Evolutionary conservation across 2,888 invertebrate species (phyloP), one percentile per base, ranked within the genome.

Genomic region (Microplitis deprimator): DNA sequence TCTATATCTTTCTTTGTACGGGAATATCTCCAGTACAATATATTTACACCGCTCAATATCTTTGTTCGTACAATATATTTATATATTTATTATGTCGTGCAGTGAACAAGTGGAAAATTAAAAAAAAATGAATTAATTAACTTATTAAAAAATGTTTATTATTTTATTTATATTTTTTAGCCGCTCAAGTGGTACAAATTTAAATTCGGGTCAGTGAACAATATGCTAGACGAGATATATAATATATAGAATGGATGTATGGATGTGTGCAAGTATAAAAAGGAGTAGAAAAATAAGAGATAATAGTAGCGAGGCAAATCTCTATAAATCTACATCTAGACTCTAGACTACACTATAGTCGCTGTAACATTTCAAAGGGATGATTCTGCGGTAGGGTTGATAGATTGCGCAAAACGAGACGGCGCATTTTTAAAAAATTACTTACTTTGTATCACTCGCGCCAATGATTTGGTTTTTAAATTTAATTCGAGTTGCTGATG

Each of bases 161-260:
- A 40, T 69, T 69, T 61, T 68, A 29, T 61, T 68, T 75, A 75
- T 67, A 68, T 76, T 61, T 68, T 76, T 61, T 77, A 77, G 69
- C 77, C 81, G 79, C 80, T 81, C 78, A 79, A 81, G 73, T 82
- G 77, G 81, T 78, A 77, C 29, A 81, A 82, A 80, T 82, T 79
- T 61, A 75, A 81, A 82, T 82, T 82, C 82, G 82, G 82, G 82
- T 82, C 82, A 82, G 69, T 82, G 82, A 81, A 82, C 82, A 82
- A 81, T 82, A 79, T 38, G 65, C 71, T 73, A 79, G 76, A 81
- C 78, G 75, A 68, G 77, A 78, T 78, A 65, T 59, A 71, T 64
- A 76, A 71, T 61, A 75, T 29, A 29, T 29, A 29, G 29, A 29
- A 29, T 29, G 29, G 29, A 29, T 29, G 29, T 29, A 29, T 29